Evolutionary conservation across 92 coral and sea anemone genomes (phyloP).

Genomic region (Meandrina meandrites): DNA sequence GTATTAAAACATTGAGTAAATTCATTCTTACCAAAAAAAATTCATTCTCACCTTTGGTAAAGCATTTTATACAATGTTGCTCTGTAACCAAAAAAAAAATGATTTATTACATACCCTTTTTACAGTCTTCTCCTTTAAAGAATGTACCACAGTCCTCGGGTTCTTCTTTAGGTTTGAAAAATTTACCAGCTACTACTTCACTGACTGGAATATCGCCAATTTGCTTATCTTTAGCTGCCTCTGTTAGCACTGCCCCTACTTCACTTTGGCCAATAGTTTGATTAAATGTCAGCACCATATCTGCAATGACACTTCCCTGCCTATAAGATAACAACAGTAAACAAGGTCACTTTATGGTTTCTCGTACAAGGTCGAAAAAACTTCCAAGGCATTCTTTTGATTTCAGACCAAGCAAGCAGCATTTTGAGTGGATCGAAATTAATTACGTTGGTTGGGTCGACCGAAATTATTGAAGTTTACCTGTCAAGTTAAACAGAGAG

Average conservation of each 20-base stretch:
- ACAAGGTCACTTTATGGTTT: not conserved
- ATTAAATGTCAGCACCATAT: constrained; percentile 14
- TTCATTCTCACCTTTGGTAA: not conserved
- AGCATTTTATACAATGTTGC: not conserved
- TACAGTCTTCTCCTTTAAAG: constrained; percentile 33
- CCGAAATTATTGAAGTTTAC: too few relatives aligned
- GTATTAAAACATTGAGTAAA: too few relatives aligned
- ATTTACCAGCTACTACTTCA: not conserved
- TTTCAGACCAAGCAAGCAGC: too few relatives aligned
- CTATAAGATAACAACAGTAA: not conserved
- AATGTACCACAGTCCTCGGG: not conserved
- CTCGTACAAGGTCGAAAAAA: not conserved
- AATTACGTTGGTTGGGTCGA: too few relatives aligned
- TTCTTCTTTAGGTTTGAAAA: not conserved
- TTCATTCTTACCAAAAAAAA: too few relatives aligned
- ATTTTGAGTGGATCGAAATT: too few relatives aligned
- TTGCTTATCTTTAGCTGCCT: not conserved
- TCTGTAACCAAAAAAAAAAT: too few relatives aligned
- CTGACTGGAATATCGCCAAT: constrained; percentile 5
- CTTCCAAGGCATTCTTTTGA: not conserved
- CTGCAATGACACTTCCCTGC: constrained; percentile 22
- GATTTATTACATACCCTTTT: constrained; percentile 11
- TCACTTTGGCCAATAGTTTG: not conserved
- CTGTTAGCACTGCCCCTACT: not conserved
- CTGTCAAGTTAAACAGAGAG: too few relatives aligned